Base-by-base conservation (phyloP, 2,113 vertebrate species). In the Periophthalmus modestus region DNA sequence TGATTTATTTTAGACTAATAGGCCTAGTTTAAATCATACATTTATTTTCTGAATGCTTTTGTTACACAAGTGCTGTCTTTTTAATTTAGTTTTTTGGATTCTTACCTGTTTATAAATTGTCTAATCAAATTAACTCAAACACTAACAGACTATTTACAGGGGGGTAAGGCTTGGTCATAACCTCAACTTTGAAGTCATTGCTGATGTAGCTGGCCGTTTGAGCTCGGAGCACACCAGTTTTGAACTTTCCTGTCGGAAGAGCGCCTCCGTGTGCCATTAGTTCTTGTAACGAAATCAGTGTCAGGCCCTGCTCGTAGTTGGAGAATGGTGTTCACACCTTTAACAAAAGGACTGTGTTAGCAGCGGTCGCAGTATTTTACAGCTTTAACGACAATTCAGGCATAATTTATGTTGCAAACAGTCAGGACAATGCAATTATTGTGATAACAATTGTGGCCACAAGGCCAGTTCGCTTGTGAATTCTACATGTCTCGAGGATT, bases 161-260 rank as follows among this genome's bases (percentile, higher is more conserved):
- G 36, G 39, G 18, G 9, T 1, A 28, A 61, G 12, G 15, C 28
- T 36, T n/a, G n/a, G n/a, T n/a, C 95, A 0, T 92, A n/a, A 99
- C 98, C 96, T 99, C 97, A 66, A 98, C 96, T 74, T 96, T 93
- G 78, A 99, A 98, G 62, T 98, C 96, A 0, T 98, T 99, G 95
- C 98, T 99, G 91, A 96, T 93, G 7, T 99, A 99, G 82, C 98
- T n/a, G 98, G 0, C 98, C 96, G 4, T 98, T n/a, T 99, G 34
- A 99, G 96, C 69, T 99, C 98, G 0, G 98, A 99, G 90, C 98
- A 99, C 74, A 96, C 90, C 50, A 99, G 90, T 55, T 95, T 97
- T n/a, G n/a, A 92, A 99, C 99, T 63, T 95, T 99, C 33, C 98
- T 94, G 91, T 99, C 97, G 0, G 0, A 98, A 98, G 69, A 99